These are phyloP conservation scores for Dione juno DNA, from an alignment of 2,888 invertebrate species.

Conservation along the genomic window DNA sequence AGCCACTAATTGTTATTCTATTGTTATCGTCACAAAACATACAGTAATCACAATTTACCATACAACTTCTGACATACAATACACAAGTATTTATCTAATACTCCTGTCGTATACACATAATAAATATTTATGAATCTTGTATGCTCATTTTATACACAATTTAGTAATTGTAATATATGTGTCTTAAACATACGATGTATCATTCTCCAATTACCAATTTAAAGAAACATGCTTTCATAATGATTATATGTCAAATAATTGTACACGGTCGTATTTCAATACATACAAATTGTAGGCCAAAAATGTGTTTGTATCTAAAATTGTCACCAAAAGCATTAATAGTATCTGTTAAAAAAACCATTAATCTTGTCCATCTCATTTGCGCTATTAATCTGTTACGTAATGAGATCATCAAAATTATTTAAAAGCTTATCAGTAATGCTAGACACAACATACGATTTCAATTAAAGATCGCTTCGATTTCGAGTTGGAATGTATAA, in stretches of 20 bases:
- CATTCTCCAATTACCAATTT: background rate
- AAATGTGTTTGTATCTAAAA: background rate
- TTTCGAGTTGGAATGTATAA: conserved; percentile 72
- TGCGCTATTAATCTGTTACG: conserved; percentile 45
- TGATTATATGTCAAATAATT: background rate
- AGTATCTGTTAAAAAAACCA: conserved; percentile 4
- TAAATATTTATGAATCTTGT: background rate
- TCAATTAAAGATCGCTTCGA: conserved; percentile 79
- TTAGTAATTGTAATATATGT: background rate
- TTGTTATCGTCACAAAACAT: conserved; percentile 52
- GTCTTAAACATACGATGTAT: background rate
- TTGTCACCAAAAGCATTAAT: conserved; percentile 3
- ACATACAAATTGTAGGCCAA: background rate
- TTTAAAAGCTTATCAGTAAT: conserved; percentile 69
- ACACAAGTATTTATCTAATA: conserved; percentile 10
- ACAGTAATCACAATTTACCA: conserved; percentile 27
- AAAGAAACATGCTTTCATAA: background rate
- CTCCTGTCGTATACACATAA: background rate
- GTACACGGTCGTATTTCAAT: background rate
- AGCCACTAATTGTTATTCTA: conserved; percentile 72
- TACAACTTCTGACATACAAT: conserved; percentile 6
- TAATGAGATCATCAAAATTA: conserved; percentile 59
- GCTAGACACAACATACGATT: conserved; percentile 79
- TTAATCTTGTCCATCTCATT: conserved; percentile 36
- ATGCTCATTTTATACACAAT: background rate